These are phyloP conservation scores for Halcyon malimbica DNA, from an alignment of 2,113 vertebrate species.

Conservation along the genomic window DNA sequence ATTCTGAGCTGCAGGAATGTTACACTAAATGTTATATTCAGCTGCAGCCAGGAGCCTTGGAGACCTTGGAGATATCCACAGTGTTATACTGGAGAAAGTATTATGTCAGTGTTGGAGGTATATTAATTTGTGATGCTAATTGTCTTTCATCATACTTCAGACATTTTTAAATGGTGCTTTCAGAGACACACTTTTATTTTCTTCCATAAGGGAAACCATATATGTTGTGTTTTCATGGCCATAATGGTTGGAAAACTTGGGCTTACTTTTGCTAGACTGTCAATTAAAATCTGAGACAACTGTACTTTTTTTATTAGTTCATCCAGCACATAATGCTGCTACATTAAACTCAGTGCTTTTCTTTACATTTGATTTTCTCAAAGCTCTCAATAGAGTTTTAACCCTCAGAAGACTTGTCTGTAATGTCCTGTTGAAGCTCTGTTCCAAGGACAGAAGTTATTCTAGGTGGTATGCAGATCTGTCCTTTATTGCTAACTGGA, in stretches of 20 bases:
- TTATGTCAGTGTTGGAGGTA: not conserved
- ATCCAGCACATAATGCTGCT: not conserved
- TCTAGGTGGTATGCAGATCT: not conserved
- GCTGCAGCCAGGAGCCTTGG: not conserved
- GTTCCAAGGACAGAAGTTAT: not conserved
- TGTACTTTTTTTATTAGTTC: not conserved
- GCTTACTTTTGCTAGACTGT: not conserved
- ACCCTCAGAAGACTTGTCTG: not conserved
- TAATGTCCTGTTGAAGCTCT: not conserved
- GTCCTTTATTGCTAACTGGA: not conserved
- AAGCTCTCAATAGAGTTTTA: not conserved
- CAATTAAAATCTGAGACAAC: not conserved
- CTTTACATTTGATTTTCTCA: not conserved
- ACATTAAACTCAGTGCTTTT: not conserved
- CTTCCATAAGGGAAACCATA: not conserved
- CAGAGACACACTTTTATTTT: not conserved
- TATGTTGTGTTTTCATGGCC: not conserved
- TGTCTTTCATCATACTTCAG: not conserved
- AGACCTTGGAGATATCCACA: not conserved
- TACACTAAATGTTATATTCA: not conserved
- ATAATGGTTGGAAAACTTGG: not conserved
- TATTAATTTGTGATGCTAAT: not conserved
- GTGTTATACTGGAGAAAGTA: not conserved
- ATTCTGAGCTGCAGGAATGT: not conserved
- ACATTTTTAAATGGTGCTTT: not conserved